phyloP scores from a whole-genome alignment of 1,140 invertebrate species.

The Penaeus indicus region DNA sequence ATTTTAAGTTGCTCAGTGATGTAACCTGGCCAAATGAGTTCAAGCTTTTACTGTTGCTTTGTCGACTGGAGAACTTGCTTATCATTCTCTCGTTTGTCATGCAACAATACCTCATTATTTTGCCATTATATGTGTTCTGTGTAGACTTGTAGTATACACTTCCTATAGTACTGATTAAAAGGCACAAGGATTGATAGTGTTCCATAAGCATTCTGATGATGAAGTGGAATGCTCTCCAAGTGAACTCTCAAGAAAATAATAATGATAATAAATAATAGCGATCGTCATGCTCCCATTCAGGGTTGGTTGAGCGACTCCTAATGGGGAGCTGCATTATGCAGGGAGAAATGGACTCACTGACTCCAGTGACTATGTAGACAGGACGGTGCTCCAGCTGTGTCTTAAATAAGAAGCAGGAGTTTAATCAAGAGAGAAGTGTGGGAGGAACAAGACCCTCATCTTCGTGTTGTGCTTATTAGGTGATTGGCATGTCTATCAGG shows the following conservation, averaged over 20 bases:
- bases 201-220: constrained; percentile 17
- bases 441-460: constrained; percentile 2
- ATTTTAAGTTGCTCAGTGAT: constrained; percentile 54
- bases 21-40: constrained; percentile 53
- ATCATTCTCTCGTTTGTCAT: constrained; percentile 46
- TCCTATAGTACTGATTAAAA: constrained; percentile 34
- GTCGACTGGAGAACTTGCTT: constrained; percentile 48
- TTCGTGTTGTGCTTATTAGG: constrained; percentile 1
- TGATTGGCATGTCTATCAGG: no score
- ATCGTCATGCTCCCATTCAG: constrained; percentile 26
- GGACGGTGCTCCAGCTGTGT: constrained; percentile 37
- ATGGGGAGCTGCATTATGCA: constrained; percentile 17
- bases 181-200: constrained; percentile 48
- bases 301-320: constrained; percentile 13
- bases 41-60: constrained; percentile 47
- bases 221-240: constrained; percentile 27
- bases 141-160: constrained; percentile 46
- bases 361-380: constrained; percentile 29
- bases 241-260: constrained; percentile 37
- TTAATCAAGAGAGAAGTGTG: constrained; percentile 11
- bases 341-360: constrained; percentile 33
- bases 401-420: constrained; percentile 18
- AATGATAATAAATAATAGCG: neutral
- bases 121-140: constrained; percentile 52
- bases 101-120: constrained; percentile 54